Conservation (phyloP, 2,113 vertebrate species). For the Sapajus apella region DNA sequence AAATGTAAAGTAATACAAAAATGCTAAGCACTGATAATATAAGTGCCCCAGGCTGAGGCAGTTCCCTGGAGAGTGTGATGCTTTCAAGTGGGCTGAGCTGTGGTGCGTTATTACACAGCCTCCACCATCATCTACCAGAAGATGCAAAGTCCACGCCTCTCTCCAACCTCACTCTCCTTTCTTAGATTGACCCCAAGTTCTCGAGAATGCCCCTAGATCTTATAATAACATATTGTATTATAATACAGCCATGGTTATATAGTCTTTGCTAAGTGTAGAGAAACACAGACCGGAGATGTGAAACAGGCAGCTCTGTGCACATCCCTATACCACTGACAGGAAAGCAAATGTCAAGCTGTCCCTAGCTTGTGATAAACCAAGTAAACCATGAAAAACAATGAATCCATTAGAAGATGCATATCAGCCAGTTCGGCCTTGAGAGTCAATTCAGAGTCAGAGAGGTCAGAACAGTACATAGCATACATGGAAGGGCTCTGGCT, state of each 20-base stretch:
- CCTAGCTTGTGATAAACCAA: conserved; percentile 31
- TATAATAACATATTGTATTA: neutral
- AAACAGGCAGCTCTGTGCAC: neutral
- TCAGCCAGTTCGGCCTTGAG: conserved; percentile 15
- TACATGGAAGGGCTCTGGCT: neutral
- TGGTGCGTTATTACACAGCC: neutral
- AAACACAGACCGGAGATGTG: neutral
- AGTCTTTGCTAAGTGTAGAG: neutral
- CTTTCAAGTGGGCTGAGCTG: neutral
- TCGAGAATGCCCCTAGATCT: neutral
- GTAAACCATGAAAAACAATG: conserved; percentile 49
- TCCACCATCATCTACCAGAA: neutral
- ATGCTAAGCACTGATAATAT: conserved; percentile 70
- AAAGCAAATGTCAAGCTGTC: conserved; percentile 62
- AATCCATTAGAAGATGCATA: conserved; percentile 2
- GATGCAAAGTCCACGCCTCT: neutral
- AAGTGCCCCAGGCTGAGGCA: conserved; percentile 48
- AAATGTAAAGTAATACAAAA: conserved; percentile 78
- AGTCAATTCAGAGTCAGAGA: conserved; percentile 17
- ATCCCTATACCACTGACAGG: neutral
- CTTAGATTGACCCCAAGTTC: neutral
- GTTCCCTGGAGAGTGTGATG: conserved; percentile 39
- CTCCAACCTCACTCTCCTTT: neutral
- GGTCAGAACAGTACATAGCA: neutral
- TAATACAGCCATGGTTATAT: neutral